Base-by-base conservation (phyloP, 2,888 invertebrate species). In the Blera fallax region DNA sequence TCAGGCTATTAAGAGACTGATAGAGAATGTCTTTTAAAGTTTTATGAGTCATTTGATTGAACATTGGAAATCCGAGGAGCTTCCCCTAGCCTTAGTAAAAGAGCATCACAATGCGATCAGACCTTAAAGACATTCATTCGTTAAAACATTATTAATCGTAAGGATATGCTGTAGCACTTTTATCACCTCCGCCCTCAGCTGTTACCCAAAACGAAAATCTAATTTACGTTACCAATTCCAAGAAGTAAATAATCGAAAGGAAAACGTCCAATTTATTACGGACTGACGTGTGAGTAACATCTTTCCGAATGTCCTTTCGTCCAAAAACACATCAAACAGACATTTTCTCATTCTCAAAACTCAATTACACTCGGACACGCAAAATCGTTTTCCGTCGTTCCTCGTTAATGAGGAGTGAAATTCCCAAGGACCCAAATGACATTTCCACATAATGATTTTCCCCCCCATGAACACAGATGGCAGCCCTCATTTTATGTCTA, bases 361-460 rank as follows among this genome's bases (percentile, higher is more conserved):
- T 54, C 80, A 80, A 85, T 85, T 85, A 85, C 76, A 18, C n/a
- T 70, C 29, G 58, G 64, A 85, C 84, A 80, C 74, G 65, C 76
- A 85, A 85, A 85, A 80, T 76, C 84, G 76, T 80, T 85, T 85
- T 50, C 62, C 34, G 29, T 64, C 58, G 50, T 74, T n/a, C 52
- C 69, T 48, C 40, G 65, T 80, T 85, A 80, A 85, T 85, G 76
- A 85, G 52, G 37, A 85, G 58, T 72, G 70, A 85, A 85, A 80
- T 85, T 85, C 80, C 80, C 80, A 85, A 76, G 43, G 69, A 80
- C 62, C 60, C 69, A 74, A 84, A 65, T 76, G 80, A 80, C 80
- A 80, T 70, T 80, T 43, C 56, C 45, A 52, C 70, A 62, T 65
- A 58, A 70, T 72, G 52, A 69, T 77, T 64, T 5, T 18, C 48